These are phyloP conservation scores for Dynastes grantii DNA, from an alignment of 2,888 invertebrate species.

Conservation along the genomic window DNA sequence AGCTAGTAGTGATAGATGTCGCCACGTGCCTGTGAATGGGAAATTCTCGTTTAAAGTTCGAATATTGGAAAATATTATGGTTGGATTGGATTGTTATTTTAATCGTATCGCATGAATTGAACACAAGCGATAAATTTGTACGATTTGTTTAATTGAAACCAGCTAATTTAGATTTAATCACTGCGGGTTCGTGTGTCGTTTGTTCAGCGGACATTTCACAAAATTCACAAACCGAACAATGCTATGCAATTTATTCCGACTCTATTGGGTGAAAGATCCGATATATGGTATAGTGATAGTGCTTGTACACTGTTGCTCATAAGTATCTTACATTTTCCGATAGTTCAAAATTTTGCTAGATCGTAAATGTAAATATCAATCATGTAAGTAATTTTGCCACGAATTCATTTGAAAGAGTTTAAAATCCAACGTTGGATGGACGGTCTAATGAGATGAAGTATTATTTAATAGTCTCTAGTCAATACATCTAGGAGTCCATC, in stretches of 20 bases:
- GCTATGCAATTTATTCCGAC: background rate
- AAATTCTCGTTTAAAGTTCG: background rate
- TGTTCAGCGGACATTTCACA: background rate
- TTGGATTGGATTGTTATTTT: conserved; percentile 10
- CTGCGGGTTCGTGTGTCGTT: background rate
- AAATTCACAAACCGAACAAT: too few species aligned
- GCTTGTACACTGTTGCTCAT: too few species aligned
- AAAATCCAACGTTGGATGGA: too few species aligned
- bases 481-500: too few species aligned
- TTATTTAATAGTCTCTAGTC: too few species aligned
- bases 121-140: conserved; percentile 22
- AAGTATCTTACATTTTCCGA: too few species aligned
- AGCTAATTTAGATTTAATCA: conserved; percentile 42
- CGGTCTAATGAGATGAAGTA: too few species aligned
- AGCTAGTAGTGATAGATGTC: background rate
- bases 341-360: too few species aligned
- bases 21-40: background rate
- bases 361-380: too few species aligned
- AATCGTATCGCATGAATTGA: conserved; percentile 31
- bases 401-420: too few species aligned
- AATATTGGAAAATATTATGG: background rate
- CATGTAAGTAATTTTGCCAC: too few species aligned
- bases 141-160: conserved; percentile 45
- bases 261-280: background rate
- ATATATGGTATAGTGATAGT: too few species aligned